phyloP scores from a whole-genome alignment of 2,113 vertebrate genomes.

The Chlamydotis undulata region DNA sequence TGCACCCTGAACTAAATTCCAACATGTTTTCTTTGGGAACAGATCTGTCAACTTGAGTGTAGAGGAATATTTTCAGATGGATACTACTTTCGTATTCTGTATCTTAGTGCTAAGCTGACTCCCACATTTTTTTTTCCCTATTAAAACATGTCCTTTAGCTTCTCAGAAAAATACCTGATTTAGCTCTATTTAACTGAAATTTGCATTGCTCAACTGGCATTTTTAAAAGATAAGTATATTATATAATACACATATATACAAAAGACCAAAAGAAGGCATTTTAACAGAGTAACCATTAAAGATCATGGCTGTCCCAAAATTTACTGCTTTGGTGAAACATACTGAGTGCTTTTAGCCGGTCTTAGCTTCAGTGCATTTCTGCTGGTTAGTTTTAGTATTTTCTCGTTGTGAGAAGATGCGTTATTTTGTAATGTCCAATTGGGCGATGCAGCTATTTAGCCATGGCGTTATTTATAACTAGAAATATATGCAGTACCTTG shows the following conservation, averaged over 20 bases:
- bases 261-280: not conserved
- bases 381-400: constrained; percentile 51
- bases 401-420: constrained; percentile 20
- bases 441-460: constrained; percentile 15
- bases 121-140: not conserved
- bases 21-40: not conserved
- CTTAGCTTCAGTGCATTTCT: constrained; percentile 49
- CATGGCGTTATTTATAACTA: constrained; percentile 30
- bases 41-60: not conserved
- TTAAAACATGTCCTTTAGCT: not conserved
- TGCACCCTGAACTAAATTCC: not conserved
- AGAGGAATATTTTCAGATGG: not conserved
- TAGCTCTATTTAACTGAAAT: not conserved
- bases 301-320: not conserved
- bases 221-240: not conserved
- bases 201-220: not conserved
- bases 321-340: not conserved
- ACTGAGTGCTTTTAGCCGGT: not conserved
- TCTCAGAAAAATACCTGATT: constrained; percentile 23
- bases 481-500: constrained; percentile 17
- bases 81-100: not conserved
- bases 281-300: not conserved
- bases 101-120: not conserved
- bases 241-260: not conserved
- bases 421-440: constrained; percentile 36